Evolutionary conservation across 2,113 vertebrate genomes (phyloP), one percentile per base, ranked within the genome.

Genomic region (Prionailurus bengalensis): DNA sequence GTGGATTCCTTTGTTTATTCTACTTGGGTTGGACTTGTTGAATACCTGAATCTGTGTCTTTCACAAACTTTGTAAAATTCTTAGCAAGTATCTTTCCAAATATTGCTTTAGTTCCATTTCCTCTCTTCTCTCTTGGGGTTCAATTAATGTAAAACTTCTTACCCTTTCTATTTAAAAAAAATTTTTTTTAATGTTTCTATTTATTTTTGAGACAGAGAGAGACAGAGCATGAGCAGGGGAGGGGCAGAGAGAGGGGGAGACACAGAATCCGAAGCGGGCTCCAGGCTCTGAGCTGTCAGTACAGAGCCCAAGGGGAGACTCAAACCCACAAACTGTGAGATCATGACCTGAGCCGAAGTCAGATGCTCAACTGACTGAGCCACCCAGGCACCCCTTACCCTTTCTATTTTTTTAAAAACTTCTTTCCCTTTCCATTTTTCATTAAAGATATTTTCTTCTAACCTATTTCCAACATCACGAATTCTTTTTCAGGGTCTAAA

Each of bases 61-160:
- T 71, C n/a, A 65, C 39, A 31, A 88, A 45, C 65, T 92, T 78
- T 85, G 55, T 78, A 73, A 76, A 91, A 92, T 51, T 76, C 25
- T 91, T 48, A 87, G 31, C 65, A 81, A 90, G 36, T 93, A 15
- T 83, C 51, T 95, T 55, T 86, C 63, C 71, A 91, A 82, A 70
- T 88, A 88, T 1, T 51, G 33, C 63, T 61, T 83, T 87, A 83
- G 14, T 15, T 39, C 65, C 65, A 89, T 58, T 58, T 39, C 71
- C 51, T 58, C 58, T 91, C 89, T 81, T 78, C 23, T 86, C 36
- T 81, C 19, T 45, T 51, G 39, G 58, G 21, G 15, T 76, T 73
- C 70, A 91, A 8, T 68, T 73, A 95, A 66, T 16, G 25, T 12
- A 89, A 19, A 76, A 93, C 4, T 82, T 86, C 48, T 87, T 81